These are phyloP conservation scores for Scarus forsteni DNA, from an alignment of 2,797 vertebrate genomes.

Conservation along the genomic window DNA sequence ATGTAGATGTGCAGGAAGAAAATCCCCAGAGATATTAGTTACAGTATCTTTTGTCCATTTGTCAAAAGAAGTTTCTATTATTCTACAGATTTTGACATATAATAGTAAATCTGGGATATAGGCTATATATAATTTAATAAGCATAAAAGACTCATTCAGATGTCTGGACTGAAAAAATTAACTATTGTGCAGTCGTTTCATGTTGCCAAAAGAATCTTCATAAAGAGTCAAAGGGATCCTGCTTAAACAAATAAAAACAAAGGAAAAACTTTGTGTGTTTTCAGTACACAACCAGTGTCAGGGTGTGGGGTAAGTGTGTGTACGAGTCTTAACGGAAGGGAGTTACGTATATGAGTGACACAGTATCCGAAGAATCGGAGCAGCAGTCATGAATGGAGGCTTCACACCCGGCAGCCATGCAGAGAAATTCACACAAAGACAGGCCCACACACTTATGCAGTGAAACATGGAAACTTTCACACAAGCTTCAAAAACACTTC, in stretches of 20 bases:
- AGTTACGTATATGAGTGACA: constrained; percentile 63
- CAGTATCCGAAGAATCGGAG: constrained; percentile 66
- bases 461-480: constrained; percentile 28
- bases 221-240: constrained; percentile 4
- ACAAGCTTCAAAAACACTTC: background rate
- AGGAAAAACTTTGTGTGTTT: constrained; percentile 13
- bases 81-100: background rate
- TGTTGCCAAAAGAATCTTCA: constrained; percentile 31
- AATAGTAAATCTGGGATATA: background rate
- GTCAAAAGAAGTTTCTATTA: background rate
- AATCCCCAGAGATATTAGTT: no score
- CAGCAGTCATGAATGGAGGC: constrained; percentile 64
- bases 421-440: constrained; percentile 56
- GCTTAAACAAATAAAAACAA: constrained; percentile 15
- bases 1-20: no score
- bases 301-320: background rate
- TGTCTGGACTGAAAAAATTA: no score
- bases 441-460: constrained; percentile 15
- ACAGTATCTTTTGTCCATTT: no score
- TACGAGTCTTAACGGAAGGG: background rate
- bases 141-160: no score
- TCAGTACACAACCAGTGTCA: background rate
- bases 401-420: constrained; percentile 68
- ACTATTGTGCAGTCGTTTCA: constrained; percentile 28
- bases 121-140: background rate